Percentiles rank a stretch among this genome's conserved stretches.
phyloP scores from a whole-genome alignment of 2,113 vertebrate genomes.

The Pachycephala philippinensis region DNA sequence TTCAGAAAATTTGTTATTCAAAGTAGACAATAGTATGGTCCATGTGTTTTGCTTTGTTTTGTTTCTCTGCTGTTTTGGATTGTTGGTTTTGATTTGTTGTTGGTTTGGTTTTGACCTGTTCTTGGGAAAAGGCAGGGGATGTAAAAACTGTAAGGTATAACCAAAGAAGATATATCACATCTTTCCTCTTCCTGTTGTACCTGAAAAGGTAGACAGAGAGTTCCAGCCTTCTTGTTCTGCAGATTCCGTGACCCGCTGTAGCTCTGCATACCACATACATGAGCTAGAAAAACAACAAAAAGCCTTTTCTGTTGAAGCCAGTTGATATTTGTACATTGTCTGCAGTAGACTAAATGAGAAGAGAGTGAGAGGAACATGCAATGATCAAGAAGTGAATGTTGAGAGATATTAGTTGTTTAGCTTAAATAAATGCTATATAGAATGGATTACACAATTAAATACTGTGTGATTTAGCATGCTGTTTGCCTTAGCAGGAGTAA shows the following conservation, averaged over 20 bases:
- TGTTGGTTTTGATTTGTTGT: neutral
- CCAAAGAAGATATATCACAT: neutral
- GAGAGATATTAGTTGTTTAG: neutral
- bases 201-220: neutral
- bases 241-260: neutral
- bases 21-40: neutral
- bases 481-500: neutral
- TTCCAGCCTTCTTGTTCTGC: neutral
- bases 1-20: neutral
- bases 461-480: neutral
- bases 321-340: neutral
- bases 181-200: neutral
- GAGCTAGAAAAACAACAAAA: neutral
- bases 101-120: neutral
- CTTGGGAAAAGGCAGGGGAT: neutral
- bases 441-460: neutral
- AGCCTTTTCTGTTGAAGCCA: neutral
- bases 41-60: neutral
- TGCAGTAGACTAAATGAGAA: neutral
- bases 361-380: neutral
- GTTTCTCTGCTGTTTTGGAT: neutral
- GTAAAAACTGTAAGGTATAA: neutral
- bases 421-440: neutral
- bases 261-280: neutral
- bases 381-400: neutral